phyloP scores from a whole-genome alignment of 2,888 invertebrate species.

The Ephialtes manifestator region DNA sequence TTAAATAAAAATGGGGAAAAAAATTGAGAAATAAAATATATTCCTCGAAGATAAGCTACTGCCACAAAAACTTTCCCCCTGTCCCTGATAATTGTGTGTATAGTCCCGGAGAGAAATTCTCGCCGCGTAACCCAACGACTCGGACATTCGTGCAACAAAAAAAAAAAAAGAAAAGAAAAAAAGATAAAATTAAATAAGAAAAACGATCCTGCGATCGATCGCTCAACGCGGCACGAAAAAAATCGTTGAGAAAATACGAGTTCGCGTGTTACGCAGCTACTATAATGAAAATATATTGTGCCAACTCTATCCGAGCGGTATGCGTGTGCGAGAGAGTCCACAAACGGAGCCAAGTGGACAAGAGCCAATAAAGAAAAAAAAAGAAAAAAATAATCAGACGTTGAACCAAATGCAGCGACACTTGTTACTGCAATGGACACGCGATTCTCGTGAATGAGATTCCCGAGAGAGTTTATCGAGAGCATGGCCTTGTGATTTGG shows the following conservation, averaged over 20 bases:
- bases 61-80: conserved; percentile 72
- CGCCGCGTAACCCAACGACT: conserved; percentile 27
- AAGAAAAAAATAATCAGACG: conserved; percentile 47
- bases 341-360: conserved; percentile 71
- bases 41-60: conserved; percentile 64
- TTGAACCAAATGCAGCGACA: conserved; percentile 2
- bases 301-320: conserved; percentile 75
- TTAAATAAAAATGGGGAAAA: conserved; percentile 7
- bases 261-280: conserved; percentile 41
- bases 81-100: conserved; percentile 72
- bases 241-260: conserved; percentile 27
- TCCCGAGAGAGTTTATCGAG: conserved; percentile 61
- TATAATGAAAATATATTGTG: conserved; percentile 76
- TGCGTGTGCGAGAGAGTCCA: conserved; percentile 65
- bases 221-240: conserved; percentile 42
- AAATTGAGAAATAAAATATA: neutral
- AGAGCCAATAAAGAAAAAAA: conserved; percentile 69
- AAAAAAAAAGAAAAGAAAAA: conserved; percentile 24
- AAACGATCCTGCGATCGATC: conserved; percentile 36
- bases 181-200: too few species aligned
- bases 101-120: conserved; percentile 60
- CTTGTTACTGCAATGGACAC: conserved; percentile 49
- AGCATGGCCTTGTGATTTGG: conserved; percentile 56
- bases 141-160: conserved; percentile 18
- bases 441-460: conserved; percentile 50